Evolutionary conservation across 2,113 vertebrate genomes (phyloP).

Genomic region (Nannospalax galili): DNA sequence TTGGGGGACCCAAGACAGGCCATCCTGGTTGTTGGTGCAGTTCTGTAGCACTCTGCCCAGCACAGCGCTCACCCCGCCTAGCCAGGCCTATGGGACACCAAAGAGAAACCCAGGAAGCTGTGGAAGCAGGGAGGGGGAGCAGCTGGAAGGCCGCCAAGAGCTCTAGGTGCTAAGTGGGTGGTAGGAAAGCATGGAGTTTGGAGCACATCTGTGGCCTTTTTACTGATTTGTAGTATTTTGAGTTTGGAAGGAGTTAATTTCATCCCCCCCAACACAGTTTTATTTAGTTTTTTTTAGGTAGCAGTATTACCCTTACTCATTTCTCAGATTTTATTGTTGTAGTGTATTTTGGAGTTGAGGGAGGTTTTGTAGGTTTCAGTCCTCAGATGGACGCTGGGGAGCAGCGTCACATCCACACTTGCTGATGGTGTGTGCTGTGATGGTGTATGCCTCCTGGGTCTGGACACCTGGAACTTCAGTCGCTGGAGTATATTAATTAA

Average conservation of each 20-base stretch:
- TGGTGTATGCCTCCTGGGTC: too few species aligned
- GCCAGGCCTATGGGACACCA: too few species aligned
- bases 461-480: too few species aligned
- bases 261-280: accelerated
- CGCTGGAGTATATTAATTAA: too few species aligned
- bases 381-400: not conserved
- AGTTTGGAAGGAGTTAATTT: not conserved
- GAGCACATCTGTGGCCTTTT: not conserved
- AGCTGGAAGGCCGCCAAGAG: not conserved
- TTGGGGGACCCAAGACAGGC: accelerated
- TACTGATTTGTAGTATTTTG: not conserved
- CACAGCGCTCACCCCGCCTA: not conserved
- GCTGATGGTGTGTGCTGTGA: too few species aligned
- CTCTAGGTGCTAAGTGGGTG: not conserved
- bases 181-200: not conserved
- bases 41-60: not conserved
- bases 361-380: not conserved
- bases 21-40: accelerated
- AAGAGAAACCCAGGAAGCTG: not conserved
- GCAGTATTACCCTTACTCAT: not conserved
- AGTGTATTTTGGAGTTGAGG: not conserved
- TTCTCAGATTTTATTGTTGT: not conserved
- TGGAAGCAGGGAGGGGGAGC: not conserved
- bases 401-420: too few species aligned
- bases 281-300: not conserved